Evolutionary conservation across 1,140 invertebrate species (phyloP).

Genomic region (Drosophila simulans): DNA sequence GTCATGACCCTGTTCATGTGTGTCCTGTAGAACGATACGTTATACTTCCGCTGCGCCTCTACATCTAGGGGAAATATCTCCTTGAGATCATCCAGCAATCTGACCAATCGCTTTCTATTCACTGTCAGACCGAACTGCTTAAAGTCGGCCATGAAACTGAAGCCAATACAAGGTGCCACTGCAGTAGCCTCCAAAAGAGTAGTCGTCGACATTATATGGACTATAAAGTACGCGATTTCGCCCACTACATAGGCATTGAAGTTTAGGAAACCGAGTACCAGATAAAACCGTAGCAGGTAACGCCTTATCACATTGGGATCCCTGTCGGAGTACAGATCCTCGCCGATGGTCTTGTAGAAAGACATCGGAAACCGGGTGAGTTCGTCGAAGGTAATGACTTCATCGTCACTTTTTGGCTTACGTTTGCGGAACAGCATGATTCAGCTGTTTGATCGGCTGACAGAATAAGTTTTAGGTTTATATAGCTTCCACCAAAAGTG

Average conservation of each 20-base stretch:
- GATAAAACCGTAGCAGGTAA: slow-evolving; percentile 19
- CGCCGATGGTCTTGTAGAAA: slow-evolving; percentile 49
- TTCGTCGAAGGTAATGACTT: slow-evolving; percentile 63
- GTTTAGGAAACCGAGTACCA: slow-evolving; percentile 57
- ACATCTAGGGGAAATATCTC: slow-evolving; percentile 54
- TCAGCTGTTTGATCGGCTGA: neutral
- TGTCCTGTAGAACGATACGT: slow-evolving; percentile 55
- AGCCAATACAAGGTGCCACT: slow-evolving; percentile 71
- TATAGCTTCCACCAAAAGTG: slow-evolving; percentile 10
- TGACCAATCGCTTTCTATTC: slow-evolving; percentile 42
- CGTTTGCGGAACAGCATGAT: slow-evolving; percentile 6
- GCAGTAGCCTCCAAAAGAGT: slow-evolving; percentile 70
- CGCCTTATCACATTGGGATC: slow-evolving; percentile 57
- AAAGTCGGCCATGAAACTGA: slow-evolving; percentile 75
- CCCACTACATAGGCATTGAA: slow-evolving; percentile 72
- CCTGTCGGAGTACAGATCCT: slow-evolving; percentile 66
- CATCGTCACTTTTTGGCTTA: slow-evolving; percentile 13
- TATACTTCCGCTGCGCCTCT: slow-evolving; percentile 41
- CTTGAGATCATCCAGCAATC: slow-evolving; percentile 57
- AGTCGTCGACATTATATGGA: slow-evolving; percentile 67
- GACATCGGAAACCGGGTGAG: neutral
- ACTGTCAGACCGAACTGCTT: slow-evolving; percentile 69
- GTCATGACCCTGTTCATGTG: slow-evolving; percentile 71
- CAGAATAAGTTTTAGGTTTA: neutral
- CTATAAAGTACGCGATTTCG: slow-evolving; percentile 69